phyloP scores from a whole-genome alignment of 2,113 vertebrate species.

The Laticauda colubrina region DNA sequence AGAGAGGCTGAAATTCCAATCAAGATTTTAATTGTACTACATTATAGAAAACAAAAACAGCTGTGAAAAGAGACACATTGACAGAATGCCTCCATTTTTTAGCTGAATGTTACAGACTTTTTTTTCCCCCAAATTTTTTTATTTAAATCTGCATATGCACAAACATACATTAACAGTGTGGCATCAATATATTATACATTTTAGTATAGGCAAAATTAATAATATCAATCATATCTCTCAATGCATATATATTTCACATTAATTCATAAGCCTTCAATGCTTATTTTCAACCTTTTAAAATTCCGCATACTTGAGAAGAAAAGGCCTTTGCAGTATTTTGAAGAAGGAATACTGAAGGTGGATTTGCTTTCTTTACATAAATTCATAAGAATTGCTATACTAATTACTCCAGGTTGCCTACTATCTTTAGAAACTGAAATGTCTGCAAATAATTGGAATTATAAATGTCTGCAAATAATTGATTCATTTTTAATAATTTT shows the following conservation, averaged over 20 bases:
- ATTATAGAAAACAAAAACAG: constrained; percentile 53
- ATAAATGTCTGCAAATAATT: background rate
- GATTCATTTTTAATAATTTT: background rate
- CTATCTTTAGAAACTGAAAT: background rate
- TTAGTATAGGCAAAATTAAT: too few relatives aligned
- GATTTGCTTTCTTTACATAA: background rate
- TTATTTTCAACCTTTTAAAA: background rate
- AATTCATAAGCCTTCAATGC: too few relatives aligned
- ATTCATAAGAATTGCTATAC: background rate
- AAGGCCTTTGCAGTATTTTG: background rate
- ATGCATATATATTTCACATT: too few relatives aligned
- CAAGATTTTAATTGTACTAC: constrained; percentile 54
- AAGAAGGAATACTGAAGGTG: background rate
- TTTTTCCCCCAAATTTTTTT: too few relatives aligned
- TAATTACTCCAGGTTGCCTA: background rate
- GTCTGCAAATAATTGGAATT: background rate
- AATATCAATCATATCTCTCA: too few relatives aligned
- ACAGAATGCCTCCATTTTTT: constrained; percentile 11
- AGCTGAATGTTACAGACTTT: background rate
- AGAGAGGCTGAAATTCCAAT: constrained; percentile 52
- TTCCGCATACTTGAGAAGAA: constrained; percentile 9
- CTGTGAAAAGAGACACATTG: constrained; percentile 34
- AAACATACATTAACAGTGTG: too few relatives aligned
- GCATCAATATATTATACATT: too few relatives aligned
- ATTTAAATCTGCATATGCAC: too few relatives aligned